Evolutionary conservation across 2,888 invertebrate genomes (phyloP), one percentile per base, ranked within the genome.

Genomic region (Agrotis segetum): DNA sequence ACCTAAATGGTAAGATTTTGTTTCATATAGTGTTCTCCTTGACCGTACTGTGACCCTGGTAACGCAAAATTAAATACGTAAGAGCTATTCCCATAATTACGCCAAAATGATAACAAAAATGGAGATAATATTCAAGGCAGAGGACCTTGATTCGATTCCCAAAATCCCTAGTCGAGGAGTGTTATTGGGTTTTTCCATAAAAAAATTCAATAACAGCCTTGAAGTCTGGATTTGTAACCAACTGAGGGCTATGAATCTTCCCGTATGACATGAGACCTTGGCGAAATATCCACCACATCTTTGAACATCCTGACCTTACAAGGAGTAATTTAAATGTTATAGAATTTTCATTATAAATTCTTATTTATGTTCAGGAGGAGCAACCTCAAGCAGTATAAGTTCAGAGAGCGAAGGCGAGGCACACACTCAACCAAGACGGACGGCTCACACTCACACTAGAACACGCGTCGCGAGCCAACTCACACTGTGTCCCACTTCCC

Each of bases 401-500:
- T 95, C 95, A 0, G 95, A 94, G 87, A 93, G 94, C 83, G 94
- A 94, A 73, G 91, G 92, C 70, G 95, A 94, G 79, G 89, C 87
- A 65, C 87, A 81, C 70, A 85, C 77, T 74, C 88, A 76, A 71
- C 85, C 83, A 53, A 73, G 84, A 6, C 76, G 86, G 11, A 52
- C 69, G 5, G 56, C 70, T 11, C 73, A 78, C 65, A 52, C 76
- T 9, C 80, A 81, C 82, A 74, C 71, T 58, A 82, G 86, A 66
- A 73, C 85, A 81, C 85, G 86, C 65, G 88, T 89, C 74, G 93
- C 93, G 74, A 91, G 91, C 68, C 96, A 94, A 85, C 92, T 94
- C 69, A 96, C 96, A 19, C 89, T 96, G 77, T 95, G 96, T 70
- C 96, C 96, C 74, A 88, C 95, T 44, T 93, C 95, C 47, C 96